A percentile compares a stretch with the other conserved stretches of the same genome.
Evolutionary conservation across 2,888 invertebrate species (phyloP).

Genomic region (Cheilosia scutellata): DNA sequence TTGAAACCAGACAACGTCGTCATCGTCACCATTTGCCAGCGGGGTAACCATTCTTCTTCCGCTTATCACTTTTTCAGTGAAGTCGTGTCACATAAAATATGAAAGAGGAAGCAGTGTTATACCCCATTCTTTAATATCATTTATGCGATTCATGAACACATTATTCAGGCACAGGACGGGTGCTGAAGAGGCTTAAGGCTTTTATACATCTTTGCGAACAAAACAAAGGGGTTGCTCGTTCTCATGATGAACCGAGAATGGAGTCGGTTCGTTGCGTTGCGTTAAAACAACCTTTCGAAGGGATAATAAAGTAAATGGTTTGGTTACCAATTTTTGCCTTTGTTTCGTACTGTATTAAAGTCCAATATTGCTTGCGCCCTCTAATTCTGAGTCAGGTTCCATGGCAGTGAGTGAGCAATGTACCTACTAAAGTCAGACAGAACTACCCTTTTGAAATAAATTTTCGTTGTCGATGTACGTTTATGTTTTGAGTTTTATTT

Average conservation of each 20-base stretch:
- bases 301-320: constrained; percentile 58
- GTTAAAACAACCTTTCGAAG: constrained; percentile 41
- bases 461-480: constrained; percentile 14
- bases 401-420: constrained; percentile 8
- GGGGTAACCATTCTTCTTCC: constrained; percentile 65
- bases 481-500: neutral
- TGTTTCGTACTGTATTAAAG: constrained; percentile 1
- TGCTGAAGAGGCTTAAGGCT: constrained; percentile 47
- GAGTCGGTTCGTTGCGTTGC: constrained; percentile 13
- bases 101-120: constrained; percentile 58
- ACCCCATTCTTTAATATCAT: constrained; percentile 59
- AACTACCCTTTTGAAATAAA: constrained; percentile 27
- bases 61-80: constrained; percentile 67
- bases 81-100: constrained; percentile 68
- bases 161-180: constrained; percentile 49
- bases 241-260: constrained; percentile 4
- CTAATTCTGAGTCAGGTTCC: neutral
- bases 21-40: constrained; percentile 58
- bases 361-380: neutral
- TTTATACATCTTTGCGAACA: constrained; percentile 38
- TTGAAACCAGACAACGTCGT: constrained; percentile 51
- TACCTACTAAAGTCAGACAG: neutral
- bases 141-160: constrained; percentile 63
- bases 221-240: constrained; percentile 25
- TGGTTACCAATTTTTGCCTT: constrained; percentile 27